Evolutionary conservation across 2,113 vertebrate species (phyloP).

Genomic region (Syngnathus scovelli): DNA sequence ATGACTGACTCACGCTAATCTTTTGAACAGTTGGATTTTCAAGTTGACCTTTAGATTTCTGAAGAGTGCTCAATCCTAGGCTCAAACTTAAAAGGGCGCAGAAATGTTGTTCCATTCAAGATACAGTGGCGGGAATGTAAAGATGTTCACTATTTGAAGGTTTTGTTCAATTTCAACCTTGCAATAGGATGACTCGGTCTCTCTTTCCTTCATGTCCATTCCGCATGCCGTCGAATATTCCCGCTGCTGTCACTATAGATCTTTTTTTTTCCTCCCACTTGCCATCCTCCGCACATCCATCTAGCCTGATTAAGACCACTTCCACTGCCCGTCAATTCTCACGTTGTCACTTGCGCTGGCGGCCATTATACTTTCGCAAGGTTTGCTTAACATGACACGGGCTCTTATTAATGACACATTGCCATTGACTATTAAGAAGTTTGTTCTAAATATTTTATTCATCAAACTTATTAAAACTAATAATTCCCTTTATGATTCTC

Average conservation of each 20-base stretch:
- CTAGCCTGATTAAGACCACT: slow-evolving; percentile 17
- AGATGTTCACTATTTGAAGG: slow-evolving; percentile 22
- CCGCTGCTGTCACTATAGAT: slow-evolving; percentile 55
- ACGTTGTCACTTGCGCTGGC: slow-evolving; percentile 36
- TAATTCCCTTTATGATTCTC: neutral
- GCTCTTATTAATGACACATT: neutral
- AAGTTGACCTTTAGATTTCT: slow-evolving; percentile 59
- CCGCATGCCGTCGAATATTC: slow-evolving; percentile 40
- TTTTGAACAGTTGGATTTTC: slow-evolving; percentile 41
- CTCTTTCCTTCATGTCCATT: slow-evolving; percentile 11
- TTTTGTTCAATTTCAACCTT: slow-evolving; percentile 10
- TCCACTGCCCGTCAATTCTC: slow-evolving; percentile 14
- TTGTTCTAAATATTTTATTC: neutral
- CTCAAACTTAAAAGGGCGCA: slow-evolving; percentile 26
- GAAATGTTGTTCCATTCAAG: slow-evolving; percentile 32
- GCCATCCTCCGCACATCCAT: slow-evolving; percentile 29
- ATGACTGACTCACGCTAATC: slow-evolving; percentile 14
- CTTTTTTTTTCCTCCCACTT: slow-evolving; percentile 45
- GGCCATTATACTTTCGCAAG: slow-evolving; percentile 8
- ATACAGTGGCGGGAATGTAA: slow-evolving; percentile 14
- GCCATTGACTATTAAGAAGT: neutral
- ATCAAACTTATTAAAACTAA: neutral
- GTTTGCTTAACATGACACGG: slow-evolving; percentile 19
- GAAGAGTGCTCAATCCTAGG: slow-evolving; percentile 28
- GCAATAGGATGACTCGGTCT: neutral